Percentiles rank a stretch among this genome's conserved stretches.
phyloP scores from a whole-genome alignment of 2,797 vertebrate genomes.

The Leptatherina wallacei region DNA sequence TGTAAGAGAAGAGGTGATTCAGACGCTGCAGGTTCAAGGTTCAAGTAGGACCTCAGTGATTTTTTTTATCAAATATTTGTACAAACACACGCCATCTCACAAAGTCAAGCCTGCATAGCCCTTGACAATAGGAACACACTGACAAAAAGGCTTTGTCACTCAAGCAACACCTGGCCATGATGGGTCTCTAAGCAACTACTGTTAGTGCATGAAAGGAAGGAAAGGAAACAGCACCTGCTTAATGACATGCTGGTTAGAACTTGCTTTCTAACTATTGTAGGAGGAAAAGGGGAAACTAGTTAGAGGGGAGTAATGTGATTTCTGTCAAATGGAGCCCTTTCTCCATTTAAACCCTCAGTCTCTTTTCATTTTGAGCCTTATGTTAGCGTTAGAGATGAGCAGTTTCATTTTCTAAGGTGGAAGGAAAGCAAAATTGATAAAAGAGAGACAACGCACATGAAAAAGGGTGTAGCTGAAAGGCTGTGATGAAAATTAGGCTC shows the following conservation, averaged over 20 bases:
- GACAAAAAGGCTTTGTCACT: conserved; percentile 51
- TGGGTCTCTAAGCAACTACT: conserved; percentile 79
- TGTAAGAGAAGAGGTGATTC: conserved; percentile 1
- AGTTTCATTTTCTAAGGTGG: not conserved
- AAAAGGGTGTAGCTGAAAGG: not conserved
- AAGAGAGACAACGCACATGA: not conserved
- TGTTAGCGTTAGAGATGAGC: not conserved
- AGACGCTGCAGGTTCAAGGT: conserved; percentile 21
- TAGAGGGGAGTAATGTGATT: conserved; percentile 15
- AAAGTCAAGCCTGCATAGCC: conserved; percentile 2
- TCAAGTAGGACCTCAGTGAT: conserved; percentile 14
- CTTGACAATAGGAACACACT: conserved; percentile 51
- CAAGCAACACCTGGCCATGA: conserved; percentile 62
- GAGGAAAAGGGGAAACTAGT: not conserved
- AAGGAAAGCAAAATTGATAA: not conserved
- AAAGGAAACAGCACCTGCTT: conserved; percentile 33
- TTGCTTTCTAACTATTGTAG: conserved; percentile 16
- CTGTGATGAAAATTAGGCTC: not conserved
- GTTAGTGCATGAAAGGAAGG: conserved; percentile 44
- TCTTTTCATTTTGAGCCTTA: conserved; percentile 11
- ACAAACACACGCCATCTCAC: conserved; percentile 6
- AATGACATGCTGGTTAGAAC: conserved; percentile 38
- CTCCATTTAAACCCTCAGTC: conserved; percentile 10
- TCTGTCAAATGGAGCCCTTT: conserved; percentile 5
- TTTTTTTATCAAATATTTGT: conserved; percentile 36